Base-by-base conservation (phyloP, 2,797 vertebrate species). In the Paramormyrops hopkinsi region DNA sequence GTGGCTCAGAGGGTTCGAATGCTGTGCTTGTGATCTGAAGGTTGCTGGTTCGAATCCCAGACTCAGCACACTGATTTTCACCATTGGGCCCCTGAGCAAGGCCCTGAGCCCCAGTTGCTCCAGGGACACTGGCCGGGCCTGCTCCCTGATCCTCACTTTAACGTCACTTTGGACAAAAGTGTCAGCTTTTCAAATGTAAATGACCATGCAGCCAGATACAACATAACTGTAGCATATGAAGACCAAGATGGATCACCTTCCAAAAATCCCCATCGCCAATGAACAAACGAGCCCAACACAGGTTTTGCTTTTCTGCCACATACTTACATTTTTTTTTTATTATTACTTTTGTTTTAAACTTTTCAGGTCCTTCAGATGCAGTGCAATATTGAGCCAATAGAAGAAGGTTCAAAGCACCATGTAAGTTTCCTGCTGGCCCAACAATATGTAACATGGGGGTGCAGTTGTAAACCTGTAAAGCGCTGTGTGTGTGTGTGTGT, bases 311-410 rank as follows among this genome's bases (percentile, higher is more conserved):
- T 25, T 29, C n/a, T 29, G 83, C n/a, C 83, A 12, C 22, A 53
- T 33, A 33, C 4, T 50, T 33, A 2, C 5, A 37, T 0, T 48
- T 0, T 0, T 51, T 1, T 79, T 59, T 50, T 56, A 6, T 56
- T 22, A 59, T 1, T 59, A 7, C n/a, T 59, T 59, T 19, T 50
- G 12, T 46, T 14, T 44, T 79, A 19, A n/a, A 85, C 25, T 33
- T 53, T 85, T 0, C 93, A 99, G 98, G 98, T 99, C 89, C 97
- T 99, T 89, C 96, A 99, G 94, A 99, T 99, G 98, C 98, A 99
- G 93, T 99, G 98, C 93, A 99, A 98, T 93, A 99, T 99, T 0
- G 98, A 99, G 93, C 97, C 98, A 0, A 97, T 99, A 17, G 98
- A 99, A 19, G 98, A 99, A 91, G 98, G 98, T 0, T 95, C 97